A percentile compares a stretch with the other conserved stretches of the same genome.
Conservation (phyloP, 2,888 invertebrate species). For the Gymnocheta viridis region DNA sequence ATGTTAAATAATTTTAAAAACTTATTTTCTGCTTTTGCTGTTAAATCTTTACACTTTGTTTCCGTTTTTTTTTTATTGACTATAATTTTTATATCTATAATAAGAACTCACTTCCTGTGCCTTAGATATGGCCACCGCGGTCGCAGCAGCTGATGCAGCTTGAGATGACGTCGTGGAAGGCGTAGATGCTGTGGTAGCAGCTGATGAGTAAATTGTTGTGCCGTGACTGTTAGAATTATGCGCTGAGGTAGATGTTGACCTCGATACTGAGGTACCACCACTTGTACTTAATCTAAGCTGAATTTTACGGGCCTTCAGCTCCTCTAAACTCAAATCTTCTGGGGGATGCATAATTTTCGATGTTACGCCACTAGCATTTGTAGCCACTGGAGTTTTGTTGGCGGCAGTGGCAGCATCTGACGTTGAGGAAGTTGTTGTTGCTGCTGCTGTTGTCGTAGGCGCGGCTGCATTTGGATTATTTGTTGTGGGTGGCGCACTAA, state of each 20-base stretch:
- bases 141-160: conserved; percentile 82
- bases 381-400: conserved; percentile 79
- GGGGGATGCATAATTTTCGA: conserved; percentile 96
- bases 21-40: conserved; percentile 24
- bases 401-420: conserved; percentile 71
- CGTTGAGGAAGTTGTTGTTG: conserved; percentile 73
- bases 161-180: conserved; percentile 78
- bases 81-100: conserved; percentile 81
- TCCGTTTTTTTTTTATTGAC: conserved; percentile 78
- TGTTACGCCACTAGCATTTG: conserved; percentile 91
- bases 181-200: conserved; percentile 76
- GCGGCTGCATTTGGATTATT: conserved; percentile 81
- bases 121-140: conserved; percentile 80
- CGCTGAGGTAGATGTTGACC: conserved; percentile 60
- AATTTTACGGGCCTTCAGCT: conserved; percentile 86
- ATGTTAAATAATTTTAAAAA: conserved; percentile 60
- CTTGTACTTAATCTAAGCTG: conserved; percentile 82
- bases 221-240: conserved; percentile 54
- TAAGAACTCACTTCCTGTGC: conserved; percentile 82
- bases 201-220: conserved; percentile 59
- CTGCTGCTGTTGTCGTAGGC: conserved; percentile 81
- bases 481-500: conserved; percentile 88
- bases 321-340: conserved; percentile 95
- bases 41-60: conserved; percentile 66
- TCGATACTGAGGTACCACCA: conserved; percentile 36